Conservation (phyloP, 2,797 vertebrate genomes). For the Momotus momota region DNA sequence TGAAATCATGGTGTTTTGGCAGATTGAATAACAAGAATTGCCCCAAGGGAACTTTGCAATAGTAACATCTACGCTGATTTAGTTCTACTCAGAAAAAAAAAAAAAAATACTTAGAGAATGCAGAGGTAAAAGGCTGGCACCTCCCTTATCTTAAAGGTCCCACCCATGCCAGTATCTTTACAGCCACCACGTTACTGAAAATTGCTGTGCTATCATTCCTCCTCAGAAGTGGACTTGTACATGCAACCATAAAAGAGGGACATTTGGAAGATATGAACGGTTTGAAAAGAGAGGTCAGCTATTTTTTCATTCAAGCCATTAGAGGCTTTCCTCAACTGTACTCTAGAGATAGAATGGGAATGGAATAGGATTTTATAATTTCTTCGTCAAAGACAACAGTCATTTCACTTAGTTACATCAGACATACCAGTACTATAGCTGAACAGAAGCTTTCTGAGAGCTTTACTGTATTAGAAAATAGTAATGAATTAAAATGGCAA, state of each 20-base stretch:
- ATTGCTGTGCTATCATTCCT: neutral
- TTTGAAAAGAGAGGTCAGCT: neutral
- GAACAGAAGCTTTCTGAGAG: neutral
- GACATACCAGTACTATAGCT: neutral
- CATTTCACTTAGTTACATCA: neutral
- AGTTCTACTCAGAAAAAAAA: neutral
- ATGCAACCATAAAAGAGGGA: neutral
- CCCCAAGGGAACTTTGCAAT: neutral
- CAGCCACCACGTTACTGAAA: neutral
- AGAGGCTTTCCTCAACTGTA: neutral
- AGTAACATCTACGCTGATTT: neutral
- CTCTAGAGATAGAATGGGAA: neutral
- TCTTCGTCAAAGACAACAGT: neutral
- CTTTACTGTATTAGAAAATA: neutral
- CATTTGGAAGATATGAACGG: neutral
- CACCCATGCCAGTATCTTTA: neutral
- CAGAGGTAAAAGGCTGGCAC: neutral
- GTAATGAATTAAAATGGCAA: neutral
- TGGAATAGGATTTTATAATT: accelerated
- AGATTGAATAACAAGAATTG: neutral
- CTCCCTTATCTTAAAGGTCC: neutral
- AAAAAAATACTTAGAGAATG: neutral
- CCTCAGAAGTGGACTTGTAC: neutral
- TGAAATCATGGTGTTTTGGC: neutral
- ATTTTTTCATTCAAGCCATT: neutral